phyloP scores from a whole-genome alignment of 2,797 vertebrate species.

The Xyrichtys novacula region DNA sequence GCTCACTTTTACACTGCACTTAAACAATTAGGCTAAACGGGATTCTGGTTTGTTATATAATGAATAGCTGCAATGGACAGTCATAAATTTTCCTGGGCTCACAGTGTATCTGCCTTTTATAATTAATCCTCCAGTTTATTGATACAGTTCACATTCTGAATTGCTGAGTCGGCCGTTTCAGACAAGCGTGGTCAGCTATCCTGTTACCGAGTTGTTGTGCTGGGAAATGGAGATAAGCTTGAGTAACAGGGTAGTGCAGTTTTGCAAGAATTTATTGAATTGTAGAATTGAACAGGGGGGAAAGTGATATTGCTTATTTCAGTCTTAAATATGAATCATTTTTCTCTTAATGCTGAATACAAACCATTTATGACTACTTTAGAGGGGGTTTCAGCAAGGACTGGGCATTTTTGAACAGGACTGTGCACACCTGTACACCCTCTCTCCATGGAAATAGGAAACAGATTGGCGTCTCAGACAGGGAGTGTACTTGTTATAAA shows the following conservation, averaged over 20 bases:
- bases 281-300: not conserved
- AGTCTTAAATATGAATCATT: conserved; percentile 19
- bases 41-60: conserved; percentile 15
- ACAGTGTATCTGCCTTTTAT: conserved; percentile 41
- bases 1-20: not conserved
- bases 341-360: not conserved
- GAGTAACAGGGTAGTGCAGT: not conserved
- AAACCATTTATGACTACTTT: conserved; percentile 2
- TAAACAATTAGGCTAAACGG: conserved; percentile 3
- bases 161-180: conserved; percentile 42
- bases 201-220: conserved; percentile 41
- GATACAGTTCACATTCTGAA: conserved; percentile 56
- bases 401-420: conserved; percentile 3
- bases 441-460: conserved; percentile 23
- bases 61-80: not conserved
- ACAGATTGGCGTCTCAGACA: conserved; percentile 3
- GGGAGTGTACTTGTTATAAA: conserved; percentile 28
- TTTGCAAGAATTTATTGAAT: conserved; percentile 19
- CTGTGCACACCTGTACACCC: not conserved
- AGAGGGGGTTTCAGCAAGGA: not conserved
- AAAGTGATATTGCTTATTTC: conserved; percentile 26
- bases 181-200: conserved; percentile 46
- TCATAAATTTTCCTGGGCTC: conserved; percentile 36
- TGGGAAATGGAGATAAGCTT: conserved; percentile 50
- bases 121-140: conserved; percentile 63